These are phyloP conservation scores for Onchidella celtica DNA, from an alignment of 2,888 invertebrate genomes.

Conservation along the genomic window DNA sequence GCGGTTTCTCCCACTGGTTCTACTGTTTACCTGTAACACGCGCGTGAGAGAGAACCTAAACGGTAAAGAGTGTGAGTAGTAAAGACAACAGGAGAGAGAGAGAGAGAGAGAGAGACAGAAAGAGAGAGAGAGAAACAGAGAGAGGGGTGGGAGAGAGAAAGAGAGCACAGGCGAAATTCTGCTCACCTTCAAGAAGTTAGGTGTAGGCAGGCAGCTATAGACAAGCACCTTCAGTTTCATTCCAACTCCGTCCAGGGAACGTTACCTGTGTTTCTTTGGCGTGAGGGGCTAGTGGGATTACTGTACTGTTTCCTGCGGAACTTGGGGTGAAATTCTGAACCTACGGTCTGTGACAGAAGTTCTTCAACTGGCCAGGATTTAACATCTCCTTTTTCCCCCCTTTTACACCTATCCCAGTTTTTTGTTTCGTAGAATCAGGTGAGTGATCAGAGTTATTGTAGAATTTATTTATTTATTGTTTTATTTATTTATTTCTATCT, in stretches of 20 bases:
- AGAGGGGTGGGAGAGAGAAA: conserved; percentile 11
- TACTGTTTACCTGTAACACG: not conserved
- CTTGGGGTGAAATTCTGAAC: not conserved
- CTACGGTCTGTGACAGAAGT: not conserved
- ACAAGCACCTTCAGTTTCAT: too few species aligned
- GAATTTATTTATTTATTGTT: too few species aligned
- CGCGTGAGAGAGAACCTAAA: conserved; percentile 14
- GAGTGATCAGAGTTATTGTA: not conserved
- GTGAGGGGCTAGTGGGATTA: not conserved
- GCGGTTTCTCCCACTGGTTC: not conserved
- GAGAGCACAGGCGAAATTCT: too few species aligned
- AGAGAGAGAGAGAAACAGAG: not conserved
- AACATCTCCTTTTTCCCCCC: not conserved
- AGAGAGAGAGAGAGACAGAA: not conserved
- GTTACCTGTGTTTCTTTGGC: not conserved
- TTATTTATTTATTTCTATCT: too few species aligned
- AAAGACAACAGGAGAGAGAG: too few species aligned
- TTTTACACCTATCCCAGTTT: not conserved
- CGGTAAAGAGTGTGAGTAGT: too few species aligned
- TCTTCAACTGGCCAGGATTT: too few species aligned
- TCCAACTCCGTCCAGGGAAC: too few species aligned
- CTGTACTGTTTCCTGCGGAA: not conserved
- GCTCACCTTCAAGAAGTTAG: too few species aligned
- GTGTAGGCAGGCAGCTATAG: too few species aligned
- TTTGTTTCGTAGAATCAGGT: not conserved